A percentile compares a stretch with the other conserved stretches of the same genome.
These are phyloP conservation scores for Ylistrum balloti DNA, from an alignment of 1,140 invertebrate species.

Conservation along the genomic window DNA sequence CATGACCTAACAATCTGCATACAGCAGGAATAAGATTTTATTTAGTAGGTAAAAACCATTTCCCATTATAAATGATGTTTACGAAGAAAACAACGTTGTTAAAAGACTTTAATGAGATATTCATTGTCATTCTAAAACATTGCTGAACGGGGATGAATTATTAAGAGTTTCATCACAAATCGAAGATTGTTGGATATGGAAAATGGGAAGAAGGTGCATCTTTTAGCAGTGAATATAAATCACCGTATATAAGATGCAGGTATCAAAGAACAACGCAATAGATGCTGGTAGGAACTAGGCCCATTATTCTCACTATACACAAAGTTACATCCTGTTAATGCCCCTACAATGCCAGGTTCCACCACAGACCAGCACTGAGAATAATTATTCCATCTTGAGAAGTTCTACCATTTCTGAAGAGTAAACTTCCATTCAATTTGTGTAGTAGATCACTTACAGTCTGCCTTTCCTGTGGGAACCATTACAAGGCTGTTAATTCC, in stretches of 20 bases:
- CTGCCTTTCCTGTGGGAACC: conserved; percentile 3
- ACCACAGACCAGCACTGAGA: neutral
- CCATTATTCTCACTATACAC: neutral
- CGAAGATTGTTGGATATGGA: neutral
- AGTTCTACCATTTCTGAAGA: neutral
- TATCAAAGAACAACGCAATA: neutral
- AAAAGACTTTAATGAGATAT: neutral
- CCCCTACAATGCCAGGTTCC: neutral
- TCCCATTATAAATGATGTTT: too few relatives aligned
- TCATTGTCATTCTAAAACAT: neutral
- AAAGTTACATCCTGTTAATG: neutral
- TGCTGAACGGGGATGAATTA: neutral
- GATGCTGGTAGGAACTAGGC: neutral
- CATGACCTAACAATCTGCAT: neutral
- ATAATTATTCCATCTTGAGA: conserved; percentile 18
- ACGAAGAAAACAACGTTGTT: neutral
- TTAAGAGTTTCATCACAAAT: neutral
- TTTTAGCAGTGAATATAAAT: neutral
- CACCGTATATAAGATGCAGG: neutral
- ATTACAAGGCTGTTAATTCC: neutral
- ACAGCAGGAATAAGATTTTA: neutral
- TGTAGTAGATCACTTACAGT: neutral
- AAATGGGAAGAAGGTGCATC: neutral
- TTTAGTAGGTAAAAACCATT: neutral
- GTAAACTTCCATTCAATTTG: neutral